Evolutionary conservation across 2,113 vertebrate genomes (phyloP), one percentile per base, ranked within the genome.

Genomic region (Gyps fulvus): DNA sequence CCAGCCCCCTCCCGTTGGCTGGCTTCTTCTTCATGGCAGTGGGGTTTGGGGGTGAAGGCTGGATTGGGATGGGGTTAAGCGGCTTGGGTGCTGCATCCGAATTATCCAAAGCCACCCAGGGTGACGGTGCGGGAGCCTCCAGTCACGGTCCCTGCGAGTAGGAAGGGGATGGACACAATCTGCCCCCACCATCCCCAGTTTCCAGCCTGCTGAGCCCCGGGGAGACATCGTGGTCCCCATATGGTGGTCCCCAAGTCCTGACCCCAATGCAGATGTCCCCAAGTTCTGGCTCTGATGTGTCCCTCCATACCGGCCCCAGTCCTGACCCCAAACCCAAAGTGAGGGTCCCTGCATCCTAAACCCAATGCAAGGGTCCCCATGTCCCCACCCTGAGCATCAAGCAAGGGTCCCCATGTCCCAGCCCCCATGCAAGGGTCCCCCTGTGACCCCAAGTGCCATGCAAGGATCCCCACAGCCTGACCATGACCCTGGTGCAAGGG

Each of bases 11-110:
- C 72, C 91, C 95, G 3, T 93, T 96, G 45, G 21, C 71, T 0
- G 73, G 25, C 7, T 96, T 96, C 97, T 96, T 98, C 97, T 98
- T 98, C 98, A 98, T 98, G 91, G 93, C 77, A 72, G 83, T 0
- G 0, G 20, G 32, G 31, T 11, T 16, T 29, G 2, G 8, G 25
- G 19, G 25, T 0, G 22, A 16, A 59, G 67, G 40, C 19, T 45
- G 59, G 57, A 5, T 78, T 70, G 42, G 61, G 86, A 32, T 4
- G 50, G 61, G 25, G 25, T 74, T 38, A 43, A 81, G 21, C 1
- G 2, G 16, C 50, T 65, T 25, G 0, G 2, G 19, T 52, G 45
- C 42, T 5, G 1, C 96, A 92, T 90, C 71, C 1, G 13, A 88
- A 45, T 61, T 62, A 55, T 18, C 38, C 2, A 0, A 74, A 85